Percentiles rank a stretch among this genome's conserved stretches.
Evolutionary conservation across 2,797 vertebrate genomes (phyloP).

Genomic region (Uromys caudimaculatus): DNA sequence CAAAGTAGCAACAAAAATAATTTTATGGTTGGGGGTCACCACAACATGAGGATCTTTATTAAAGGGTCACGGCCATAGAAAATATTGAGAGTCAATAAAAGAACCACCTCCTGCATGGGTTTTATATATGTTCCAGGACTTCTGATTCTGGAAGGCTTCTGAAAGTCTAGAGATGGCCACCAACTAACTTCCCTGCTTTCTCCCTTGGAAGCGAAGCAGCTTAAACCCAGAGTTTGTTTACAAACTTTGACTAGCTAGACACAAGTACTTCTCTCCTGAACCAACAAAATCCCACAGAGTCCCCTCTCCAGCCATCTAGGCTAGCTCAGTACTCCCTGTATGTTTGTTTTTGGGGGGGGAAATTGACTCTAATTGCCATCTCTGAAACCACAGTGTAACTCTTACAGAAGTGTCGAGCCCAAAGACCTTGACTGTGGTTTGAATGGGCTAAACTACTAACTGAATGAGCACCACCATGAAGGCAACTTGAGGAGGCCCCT

Average conservation of each 20-base stretch:
- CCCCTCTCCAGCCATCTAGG: neutral
- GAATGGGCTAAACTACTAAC: slow-evolving; percentile 74
- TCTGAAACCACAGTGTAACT: slow-evolving; percentile 61
- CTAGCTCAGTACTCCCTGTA: neutral
- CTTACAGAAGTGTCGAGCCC: slow-evolving; percentile 57
- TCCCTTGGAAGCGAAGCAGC: neutral
- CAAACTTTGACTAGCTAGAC: neutral
- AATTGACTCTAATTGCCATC: slow-evolving; percentile 58
- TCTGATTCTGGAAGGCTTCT: neutral
- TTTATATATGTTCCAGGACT: neutral
- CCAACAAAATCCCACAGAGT: slow-evolving; percentile 44
- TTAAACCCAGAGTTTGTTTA: slow-evolving; percentile 17
- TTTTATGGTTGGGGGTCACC: neutral
- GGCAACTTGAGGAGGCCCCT: neutral
- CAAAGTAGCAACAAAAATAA: neutral
- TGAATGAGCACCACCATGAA: slow-evolving; percentile 14
- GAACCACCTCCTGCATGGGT: neutral
- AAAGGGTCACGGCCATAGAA: neutral
- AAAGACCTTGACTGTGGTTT: slow-evolving; percentile 75
- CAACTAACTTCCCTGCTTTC: neutral
- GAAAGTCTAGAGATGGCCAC: neutral
- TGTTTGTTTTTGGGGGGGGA: slow-evolving; percentile 31
- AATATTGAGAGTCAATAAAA: neutral
- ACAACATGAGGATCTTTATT: neutral
- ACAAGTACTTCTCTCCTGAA: neutral